These are phyloP conservation scores for Hybognathus amarus DNA, from an alignment of 2,797 vertebrate genomes.

Conservation along the genomic window DNA sequence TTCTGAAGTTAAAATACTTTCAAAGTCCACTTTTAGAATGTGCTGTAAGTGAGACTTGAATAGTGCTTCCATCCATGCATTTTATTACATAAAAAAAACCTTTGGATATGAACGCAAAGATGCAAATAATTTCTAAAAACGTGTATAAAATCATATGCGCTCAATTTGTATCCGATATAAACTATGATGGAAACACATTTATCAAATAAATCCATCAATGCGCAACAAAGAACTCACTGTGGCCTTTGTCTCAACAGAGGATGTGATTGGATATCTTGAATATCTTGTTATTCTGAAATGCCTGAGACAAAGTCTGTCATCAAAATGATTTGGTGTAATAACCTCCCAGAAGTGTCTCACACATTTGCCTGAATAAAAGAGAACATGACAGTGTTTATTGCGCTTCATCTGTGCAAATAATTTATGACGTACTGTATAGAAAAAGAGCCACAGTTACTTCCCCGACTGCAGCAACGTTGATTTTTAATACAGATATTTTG, in stretches of 20 bases:
- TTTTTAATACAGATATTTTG: not conserved
- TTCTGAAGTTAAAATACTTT: slow-evolving; percentile 11
- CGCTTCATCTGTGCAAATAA: not conserved
- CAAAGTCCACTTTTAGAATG: not conserved
- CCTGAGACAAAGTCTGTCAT: not conserved
- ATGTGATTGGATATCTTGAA: not conserved
- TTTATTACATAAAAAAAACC: not conserved
- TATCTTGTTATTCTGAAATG: not conserved
- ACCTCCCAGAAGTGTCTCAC: not conserved
- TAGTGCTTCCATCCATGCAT: not conserved
- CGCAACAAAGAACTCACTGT: not conserved
- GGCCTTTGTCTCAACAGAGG: not conserved
- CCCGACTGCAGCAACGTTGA: not conserved
- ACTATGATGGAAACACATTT: not conserved
- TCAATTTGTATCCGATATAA: not conserved
- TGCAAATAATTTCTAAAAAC: not conserved
- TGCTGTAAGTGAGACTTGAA: not conserved
- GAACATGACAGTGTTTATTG: no score
- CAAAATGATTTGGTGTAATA: not conserved
- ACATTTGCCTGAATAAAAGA: not conserved
- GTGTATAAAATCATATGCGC: not conserved
- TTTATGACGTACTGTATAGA: not conserved
- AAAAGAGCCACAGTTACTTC: not conserved
- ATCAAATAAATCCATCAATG: not conserved
- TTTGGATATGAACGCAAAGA: not conserved